These are phyloP conservation scores for Plebejus melissa DNA, from an alignment of 2,888 invertebrate genomes.

Conservation along the genomic window DNA sequence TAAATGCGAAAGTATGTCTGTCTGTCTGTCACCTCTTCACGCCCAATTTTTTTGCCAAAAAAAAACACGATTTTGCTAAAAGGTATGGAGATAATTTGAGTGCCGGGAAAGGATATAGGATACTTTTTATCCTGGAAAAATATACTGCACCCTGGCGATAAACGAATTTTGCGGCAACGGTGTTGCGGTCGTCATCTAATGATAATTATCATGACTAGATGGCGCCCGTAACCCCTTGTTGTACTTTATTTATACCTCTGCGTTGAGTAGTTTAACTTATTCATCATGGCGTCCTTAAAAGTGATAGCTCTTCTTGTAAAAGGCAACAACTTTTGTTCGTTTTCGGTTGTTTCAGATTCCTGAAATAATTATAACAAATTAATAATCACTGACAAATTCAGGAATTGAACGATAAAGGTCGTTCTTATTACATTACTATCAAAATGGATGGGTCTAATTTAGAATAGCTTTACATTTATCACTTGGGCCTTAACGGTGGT, in stretches of 20 bases:
- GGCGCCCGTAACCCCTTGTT: too few relatives aligned
- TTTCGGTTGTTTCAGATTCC: conserved; percentile 50
- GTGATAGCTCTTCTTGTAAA: conserved; percentile 57
- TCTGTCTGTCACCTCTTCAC: too few relatives aligned
- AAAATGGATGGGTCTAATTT: not conserved
- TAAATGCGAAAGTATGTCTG: too few relatives aligned
- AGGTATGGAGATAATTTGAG: too few relatives aligned
- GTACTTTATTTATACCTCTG: conserved; percentile 39
- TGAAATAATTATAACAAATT: conserved; percentile 39
- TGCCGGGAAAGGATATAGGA: too few relatives aligned
- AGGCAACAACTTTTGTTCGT: conserved; percentile 54
- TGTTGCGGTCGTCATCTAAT: too few relatives aligned
- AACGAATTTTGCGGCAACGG: too few relatives aligned
- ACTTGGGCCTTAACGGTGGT: not conserved
- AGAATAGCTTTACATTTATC: not conserved
- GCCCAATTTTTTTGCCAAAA: too few relatives aligned
- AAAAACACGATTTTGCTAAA: too few relatives aligned
- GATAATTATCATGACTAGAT: too few relatives aligned
- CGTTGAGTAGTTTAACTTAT: conserved; percentile 48
- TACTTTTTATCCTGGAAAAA: too few relatives aligned
- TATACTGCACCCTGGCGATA: too few relatives aligned
- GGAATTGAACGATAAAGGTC: not conserved
- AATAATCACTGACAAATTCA: not conserved
- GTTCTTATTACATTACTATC: not conserved
- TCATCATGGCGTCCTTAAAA: conserved; percentile 59